phyloP scores from a whole-genome alignment of 2,888 invertebrate genomes.

The Caenorhabditis auriculariae region DNA sequence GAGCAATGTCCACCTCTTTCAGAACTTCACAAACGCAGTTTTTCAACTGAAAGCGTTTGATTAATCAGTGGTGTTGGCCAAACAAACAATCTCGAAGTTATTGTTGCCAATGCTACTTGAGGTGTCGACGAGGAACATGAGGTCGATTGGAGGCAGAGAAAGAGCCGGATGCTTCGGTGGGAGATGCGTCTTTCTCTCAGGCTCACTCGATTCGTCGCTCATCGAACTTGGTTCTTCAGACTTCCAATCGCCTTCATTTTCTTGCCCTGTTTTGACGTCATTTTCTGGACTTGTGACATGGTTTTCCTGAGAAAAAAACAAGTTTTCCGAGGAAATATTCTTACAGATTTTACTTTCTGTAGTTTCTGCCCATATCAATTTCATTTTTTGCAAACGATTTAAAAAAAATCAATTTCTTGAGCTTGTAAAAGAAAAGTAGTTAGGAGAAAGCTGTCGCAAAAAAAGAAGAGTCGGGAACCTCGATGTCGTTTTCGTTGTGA shows the following conservation, averaged over 20 bases:
- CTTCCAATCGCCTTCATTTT: too few species aligned
- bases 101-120: constrained; percentile 53
- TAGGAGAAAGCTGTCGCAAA: too few species aligned
- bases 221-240: too few species aligned
- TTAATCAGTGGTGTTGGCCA: background rate
- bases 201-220: constrained; percentile 5
- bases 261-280: too few species aligned
- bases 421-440: background rate
- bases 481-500: too few species aligned
- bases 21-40: constrained; percentile 39
- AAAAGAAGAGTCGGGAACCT: too few species aligned
- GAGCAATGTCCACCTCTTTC: constrained; percentile 54
- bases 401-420: background rate
- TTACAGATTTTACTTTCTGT: too few species aligned
- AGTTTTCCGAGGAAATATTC: too few species aligned
- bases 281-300: too few species aligned
- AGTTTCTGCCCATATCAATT: too few species aligned
- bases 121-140: constrained; percentile 54
- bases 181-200: constrained; percentile 28
- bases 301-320: too few species aligned
- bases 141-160: constrained; percentile 55
- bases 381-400: too few species aligned
- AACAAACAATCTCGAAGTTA: constrained; percentile 50
- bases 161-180: constrained; percentile 50
- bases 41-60: constrained; percentile 39